These are phyloP conservation scores for Melieria omissa DNA, from an alignment of 2,888 invertebrate species.

Conservation along the genomic window DNA sequence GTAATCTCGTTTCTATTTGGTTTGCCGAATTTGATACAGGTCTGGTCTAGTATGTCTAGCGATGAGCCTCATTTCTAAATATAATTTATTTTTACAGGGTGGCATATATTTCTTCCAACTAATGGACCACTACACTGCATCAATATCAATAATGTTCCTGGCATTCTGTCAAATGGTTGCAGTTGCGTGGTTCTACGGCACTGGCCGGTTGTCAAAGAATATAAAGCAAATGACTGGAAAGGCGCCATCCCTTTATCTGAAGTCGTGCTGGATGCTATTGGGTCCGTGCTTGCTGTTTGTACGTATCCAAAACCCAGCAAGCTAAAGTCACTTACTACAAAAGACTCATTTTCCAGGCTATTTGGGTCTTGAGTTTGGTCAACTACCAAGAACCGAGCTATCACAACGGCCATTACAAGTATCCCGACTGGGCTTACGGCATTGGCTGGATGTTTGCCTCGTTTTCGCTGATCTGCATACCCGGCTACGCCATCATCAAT, in stretches of 20 bases:
- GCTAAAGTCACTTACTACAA: neutral
- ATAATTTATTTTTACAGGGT: constrained; percentile 69
- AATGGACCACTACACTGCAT: constrained; percentile 94
- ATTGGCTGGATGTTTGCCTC: constrained; percentile 90
- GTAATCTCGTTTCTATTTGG: constrained; percentile 85
- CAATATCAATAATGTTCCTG: constrained; percentile 89
- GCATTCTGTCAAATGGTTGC: constrained; percentile 94
- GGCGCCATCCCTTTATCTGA: constrained; percentile 82
- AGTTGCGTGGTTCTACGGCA: constrained; percentile 92
- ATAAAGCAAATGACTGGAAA: constrained; percentile 91
- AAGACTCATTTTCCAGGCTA: constrained; percentile 69
- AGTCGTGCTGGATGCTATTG: constrained; percentile 85
- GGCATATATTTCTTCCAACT: constrained; percentile 93
- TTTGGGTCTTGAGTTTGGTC: constrained; percentile 89
- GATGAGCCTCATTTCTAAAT: neutral
- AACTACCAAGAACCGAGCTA: constrained; percentile 89
- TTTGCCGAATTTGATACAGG: constrained; percentile 87
- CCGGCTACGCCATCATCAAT: constrained; percentile 81
- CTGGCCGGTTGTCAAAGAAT: constrained; percentile 80
- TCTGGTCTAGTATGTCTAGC: constrained; percentile 53
- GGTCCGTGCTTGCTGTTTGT: constrained; percentile 83
- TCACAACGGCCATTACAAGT: constrained; percentile 80
- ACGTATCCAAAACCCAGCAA: constrained; percentile 50
- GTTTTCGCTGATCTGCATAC: constrained; percentile 85
- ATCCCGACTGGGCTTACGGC: constrained; percentile 84